Base-by-base conservation (phyloP, 2,797 vertebrate genomes). In the Ficedula albicollis region DNA sequence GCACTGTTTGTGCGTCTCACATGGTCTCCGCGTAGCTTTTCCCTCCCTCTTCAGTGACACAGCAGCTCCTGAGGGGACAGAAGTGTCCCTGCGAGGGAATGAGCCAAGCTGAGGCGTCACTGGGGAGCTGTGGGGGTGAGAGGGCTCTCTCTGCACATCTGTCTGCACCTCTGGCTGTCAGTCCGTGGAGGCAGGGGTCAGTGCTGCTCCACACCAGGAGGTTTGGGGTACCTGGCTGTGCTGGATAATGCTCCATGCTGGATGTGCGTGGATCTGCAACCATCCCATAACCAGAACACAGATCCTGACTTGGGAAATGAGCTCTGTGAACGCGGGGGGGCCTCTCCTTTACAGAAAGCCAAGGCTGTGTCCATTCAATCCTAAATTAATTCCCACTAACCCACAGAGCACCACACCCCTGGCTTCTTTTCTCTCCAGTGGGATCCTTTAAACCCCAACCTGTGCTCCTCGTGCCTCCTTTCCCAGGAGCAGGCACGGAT, bases 221-320 rank as follows among this genome's bases (percentile, higher is more conserved):
- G 5, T 44, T 22, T 3, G 14, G 43, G 14, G 3, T 8, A 5
- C 39, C 60, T 49, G 0, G 0, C 26, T 54, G 13, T 34, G 62
- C 32, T 10, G 12, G 34, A 18, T 26, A 30, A 25, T 30, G 13
- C 25, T 38, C 48, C 55, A 3, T 15, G 32, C 27, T 15, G 51
- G 39, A 13, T 64, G 19, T 43, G 22, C 23, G 3, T 3, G 52
- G 48, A n/a, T 38, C 66, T 68, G 55, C 4, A 12, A 8, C 32
- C 30, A 41, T 1, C 0, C 32, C 25, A 6, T 12, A 6, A 4
- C 1, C 17, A 34, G 15, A 25, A n/a, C 38, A 30, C 9, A 52
- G 38, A 25, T 43, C 32, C 32, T 1, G 0, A 7, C 43, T 15
- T 15, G 43, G 6, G 16, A 36, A 79, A 38, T 0, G 22, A 52